Base-by-base conservation (phyloP, 37 sponge, comb jelly and placozoan genomes). In the Eunapius fragilis region DNA sequence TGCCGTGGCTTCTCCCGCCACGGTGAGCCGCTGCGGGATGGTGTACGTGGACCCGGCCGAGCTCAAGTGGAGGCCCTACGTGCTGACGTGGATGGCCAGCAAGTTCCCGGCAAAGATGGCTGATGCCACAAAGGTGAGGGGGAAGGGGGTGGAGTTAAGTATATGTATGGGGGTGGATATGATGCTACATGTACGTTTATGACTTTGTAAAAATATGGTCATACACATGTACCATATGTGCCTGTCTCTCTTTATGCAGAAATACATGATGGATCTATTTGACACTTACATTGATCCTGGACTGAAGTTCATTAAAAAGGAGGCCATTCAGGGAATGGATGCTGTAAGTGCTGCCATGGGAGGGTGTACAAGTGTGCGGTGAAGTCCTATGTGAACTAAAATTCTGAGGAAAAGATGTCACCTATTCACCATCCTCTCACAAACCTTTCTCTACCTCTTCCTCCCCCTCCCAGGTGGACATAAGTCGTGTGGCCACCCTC, bases 21-120 rank as follows among this genome's bases (percentile, higher is more conserved):
- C 99, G 28, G 99, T 98, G 82, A 97, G 97, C 84, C 90, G 97
- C 31, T 98, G 99, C 89, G 99, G 99, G 47, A 98, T 98, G 99
- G 99, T 98, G 80, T 98, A 93, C 79, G 81, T 98, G 68, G 99
- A 98, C 72, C 96, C 97, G 9, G 86, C 67, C 1, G 99, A 95
- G 49, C 79, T 98, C 33, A 86, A 87, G 36, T 98, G 99, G 99
- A 84, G 70, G 69, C 99, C 99, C 0, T 91, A 80, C 47, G 86
- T 98, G 14, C 83, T 78, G 47, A 96, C 99, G 0, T 98, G 99
- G 99, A 67, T 98, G 45, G 74, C 88, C n/a, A 77, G 36, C 34
- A 92, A 95, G 76, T 76, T 90, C 26, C 89, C 91, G 48, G 75
- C 37, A 33, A 84, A 90, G 80, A 77, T 96, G 78, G 86, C 91